Percentiles rank a stretch among this genome's conserved stretches.
These are phyloP conservation scores for Ischnus inquisitorius DNA, from an alignment of 2,888 invertebrate genomes.

Conservation along the genomic window DNA sequence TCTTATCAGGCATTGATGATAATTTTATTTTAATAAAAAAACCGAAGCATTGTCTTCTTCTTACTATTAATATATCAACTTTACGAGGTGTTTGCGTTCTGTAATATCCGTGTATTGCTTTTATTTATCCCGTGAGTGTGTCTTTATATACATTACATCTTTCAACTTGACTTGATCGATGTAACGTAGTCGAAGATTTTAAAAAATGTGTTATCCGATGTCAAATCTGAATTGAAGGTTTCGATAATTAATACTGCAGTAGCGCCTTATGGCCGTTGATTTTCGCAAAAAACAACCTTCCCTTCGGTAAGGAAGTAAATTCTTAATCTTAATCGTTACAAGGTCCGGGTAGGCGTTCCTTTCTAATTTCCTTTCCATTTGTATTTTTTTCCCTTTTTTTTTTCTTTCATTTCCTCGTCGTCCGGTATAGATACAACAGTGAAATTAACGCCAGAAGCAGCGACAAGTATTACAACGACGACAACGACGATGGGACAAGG, in stretches of 20 bases:
- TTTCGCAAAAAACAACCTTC: conserved; percentile 1
- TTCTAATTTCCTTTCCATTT: conserved; percentile 56
- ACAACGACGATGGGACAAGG: conserved; percentile 68
- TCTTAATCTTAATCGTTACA: conserved; percentile 46
- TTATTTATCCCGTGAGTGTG: no score
- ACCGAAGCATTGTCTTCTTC: not conserved
- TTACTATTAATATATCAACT: not conserved
- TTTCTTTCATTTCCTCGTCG: conserved; percentile 29
- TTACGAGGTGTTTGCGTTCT: not conserved
- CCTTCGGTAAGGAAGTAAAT: conserved; percentile 40
- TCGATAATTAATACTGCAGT: not conserved
- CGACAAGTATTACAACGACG: conserved; percentile 33
- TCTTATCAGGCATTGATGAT: not conserved
- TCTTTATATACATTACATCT: not conserved
- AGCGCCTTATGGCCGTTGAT: not conserved
- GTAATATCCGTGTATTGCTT: not conserved
- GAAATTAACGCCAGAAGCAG: conserved; percentile 55
- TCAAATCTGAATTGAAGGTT: conserved; percentile 4
- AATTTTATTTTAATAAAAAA: not conserved
- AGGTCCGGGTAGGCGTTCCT: conserved; percentile 38
- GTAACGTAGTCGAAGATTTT: not conserved
- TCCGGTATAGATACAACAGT: conserved; percentile 43
- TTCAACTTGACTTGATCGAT: not conserved
- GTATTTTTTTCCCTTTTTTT: not conserved
- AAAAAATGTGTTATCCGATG: not conserved